Evolutionary conservation across 2,888 invertebrate genomes (phyloP), one percentile per base, ranked within the genome.

Genomic region (Rhagonycha fulva): DNA sequence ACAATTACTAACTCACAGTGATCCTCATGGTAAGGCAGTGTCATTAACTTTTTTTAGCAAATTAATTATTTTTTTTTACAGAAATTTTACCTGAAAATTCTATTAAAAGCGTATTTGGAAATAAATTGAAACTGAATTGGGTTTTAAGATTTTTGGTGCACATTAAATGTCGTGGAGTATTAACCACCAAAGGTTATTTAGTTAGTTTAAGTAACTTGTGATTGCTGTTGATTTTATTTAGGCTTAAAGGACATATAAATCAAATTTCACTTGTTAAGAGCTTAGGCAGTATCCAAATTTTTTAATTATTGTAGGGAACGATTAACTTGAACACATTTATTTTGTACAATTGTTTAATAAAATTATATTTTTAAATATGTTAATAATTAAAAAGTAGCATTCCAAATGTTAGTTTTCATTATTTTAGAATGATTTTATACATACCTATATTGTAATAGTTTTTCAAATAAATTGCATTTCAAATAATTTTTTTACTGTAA

Each of bases 1-100:
- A 78, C 97, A 98, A 86, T 89, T 99, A 61, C 90, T 99, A 24
- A 99, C 98, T 0, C 99, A 99, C 87, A 97, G 95, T 84, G 99
- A 99, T 88, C 96, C 98, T 0, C 92, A 92, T 85, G 94, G 96
- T 96, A 88, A 89, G 82, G 79, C 14, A 30, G 4, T 47, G 11
- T 47, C 3, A 47, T 60, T 74, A 70, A 12, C 47, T 70, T 30
- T 71, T 60, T 14, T 74, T 74, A n/a, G 19, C 19, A 71, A 86
- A 70, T 61, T 23, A 24, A 19, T 9, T 62, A 24, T 9, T 71
- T 24, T 75, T 80, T 10, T 67, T 87, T 89, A 71, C 81, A 92
- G 91, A 91, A 84, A 89, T 92, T 80, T 84, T 91, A 76, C 89
- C 92, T 47, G 86, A 89, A 74, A 90, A 90, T 19, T 89, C 90